Evolutionary conservation across 2,113 vertebrate species (phyloP).

Genomic region (Eubucco bourcierii): DNA sequence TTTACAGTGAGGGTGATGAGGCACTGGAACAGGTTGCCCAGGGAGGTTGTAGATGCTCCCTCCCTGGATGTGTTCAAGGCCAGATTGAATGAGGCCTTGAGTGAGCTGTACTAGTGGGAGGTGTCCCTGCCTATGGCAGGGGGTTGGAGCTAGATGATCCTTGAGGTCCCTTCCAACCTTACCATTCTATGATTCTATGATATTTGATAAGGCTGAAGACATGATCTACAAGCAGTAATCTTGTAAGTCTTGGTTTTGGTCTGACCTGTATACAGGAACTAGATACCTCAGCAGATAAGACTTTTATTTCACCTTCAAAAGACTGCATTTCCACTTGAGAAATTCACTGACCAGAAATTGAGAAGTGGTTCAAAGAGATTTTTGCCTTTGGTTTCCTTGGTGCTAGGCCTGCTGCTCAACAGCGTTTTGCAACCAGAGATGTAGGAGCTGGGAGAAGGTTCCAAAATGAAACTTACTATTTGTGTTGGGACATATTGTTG

Average conservation of each 20-base stretch:
- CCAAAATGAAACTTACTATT: not conserved
- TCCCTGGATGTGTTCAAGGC: too few relatives aligned
- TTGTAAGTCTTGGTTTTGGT: not conserved
- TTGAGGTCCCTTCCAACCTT: too few relatives aligned
- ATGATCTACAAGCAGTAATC: not conserved
- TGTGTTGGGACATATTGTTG: not conserved
- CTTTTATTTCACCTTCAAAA: not conserved
- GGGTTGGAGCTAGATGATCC: too few relatives aligned
- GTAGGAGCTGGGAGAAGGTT: not conserved
- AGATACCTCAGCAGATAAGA: rapidly evolving
- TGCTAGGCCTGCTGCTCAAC: not conserved
- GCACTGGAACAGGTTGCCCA: too few relatives aligned
- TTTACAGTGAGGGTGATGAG: too few relatives aligned
- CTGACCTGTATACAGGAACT: not conserved
- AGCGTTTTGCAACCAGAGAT: not conserved
- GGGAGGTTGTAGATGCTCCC: too few relatives aligned
- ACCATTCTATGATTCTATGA: too few relatives aligned
- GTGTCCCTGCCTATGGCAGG: too few relatives aligned
- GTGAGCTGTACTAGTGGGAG: too few relatives aligned
- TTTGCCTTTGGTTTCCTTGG: not conserved
- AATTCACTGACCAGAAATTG: not conserved
- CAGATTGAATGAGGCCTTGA: too few relatives aligned
- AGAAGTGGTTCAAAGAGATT: not conserved
- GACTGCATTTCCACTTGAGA: not conserved
- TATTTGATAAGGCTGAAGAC: not conserved